A percentile compares a stretch with the other conserved stretches of the same genome.
Conservation (phyloP, 2,113 vertebrate genomes). For the Leptodactylus fuscus region DNA sequence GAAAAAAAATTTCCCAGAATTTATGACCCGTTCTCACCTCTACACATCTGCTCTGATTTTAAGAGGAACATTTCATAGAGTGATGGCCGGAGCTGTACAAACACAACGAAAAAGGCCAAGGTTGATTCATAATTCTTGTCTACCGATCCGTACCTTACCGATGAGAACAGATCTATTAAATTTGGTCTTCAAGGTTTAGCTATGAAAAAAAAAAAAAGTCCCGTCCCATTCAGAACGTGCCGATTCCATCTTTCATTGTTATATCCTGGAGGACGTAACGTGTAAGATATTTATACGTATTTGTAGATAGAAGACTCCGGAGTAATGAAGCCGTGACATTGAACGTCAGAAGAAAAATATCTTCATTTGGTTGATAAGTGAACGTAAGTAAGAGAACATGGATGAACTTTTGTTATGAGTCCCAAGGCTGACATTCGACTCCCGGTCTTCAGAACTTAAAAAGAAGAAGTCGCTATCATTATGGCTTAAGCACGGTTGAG, state of each 20-base stretch:
- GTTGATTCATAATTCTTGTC: conserved; percentile 20
- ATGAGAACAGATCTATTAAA: conserved; percentile 12
- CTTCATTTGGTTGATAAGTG: conserved; percentile 46
- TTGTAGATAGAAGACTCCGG: neutral
- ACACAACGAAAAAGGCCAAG: neutral
- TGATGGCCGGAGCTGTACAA: neutral
- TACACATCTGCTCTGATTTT: neutral
- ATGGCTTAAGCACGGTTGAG: neutral
- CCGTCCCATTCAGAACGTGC: neutral
- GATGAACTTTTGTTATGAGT: conserved; percentile 42
- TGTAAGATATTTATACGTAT: conserved; percentile 34
- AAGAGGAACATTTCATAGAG: neutral
- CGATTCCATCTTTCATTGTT: conserved; percentile 27
- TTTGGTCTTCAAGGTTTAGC: conserved; percentile 8
- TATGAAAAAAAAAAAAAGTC: neutral
- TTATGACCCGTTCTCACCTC: no score
- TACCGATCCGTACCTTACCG: neutral
- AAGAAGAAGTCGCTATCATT: neutral
- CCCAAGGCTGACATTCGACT: conserved; percentile 26
- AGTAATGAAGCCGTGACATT: neutral
- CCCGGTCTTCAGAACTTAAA: conserved; percentile 24
- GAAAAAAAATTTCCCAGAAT: no score
- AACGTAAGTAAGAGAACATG: conserved; percentile 12
- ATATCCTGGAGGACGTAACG: conserved; percentile 25
- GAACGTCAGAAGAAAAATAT: conserved; percentile 24